A percentile compares a stretch with the other conserved stretches of the same genome.
These are phyloP conservation scores for Carettochelys insculpta DNA, from an alignment of 2,113 vertebrate genomes.

Conservation along the genomic window DNA sequence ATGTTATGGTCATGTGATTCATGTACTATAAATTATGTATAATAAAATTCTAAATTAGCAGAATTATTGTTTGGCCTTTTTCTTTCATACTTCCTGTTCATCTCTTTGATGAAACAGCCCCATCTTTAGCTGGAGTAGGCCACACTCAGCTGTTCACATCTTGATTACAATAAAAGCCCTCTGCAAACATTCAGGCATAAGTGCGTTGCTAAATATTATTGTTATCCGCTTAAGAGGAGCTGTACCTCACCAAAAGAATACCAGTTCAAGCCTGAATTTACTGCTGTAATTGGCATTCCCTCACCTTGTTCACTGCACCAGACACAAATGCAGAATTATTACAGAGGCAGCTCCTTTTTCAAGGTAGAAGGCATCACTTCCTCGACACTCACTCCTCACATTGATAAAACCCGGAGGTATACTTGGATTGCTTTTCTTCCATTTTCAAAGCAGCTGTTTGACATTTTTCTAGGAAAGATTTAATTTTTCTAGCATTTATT, in stretches of 20 bases:
- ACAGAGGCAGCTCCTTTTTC: not conserved
- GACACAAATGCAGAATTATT: not conserved
- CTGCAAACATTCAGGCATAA: not conserved
- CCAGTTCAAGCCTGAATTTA: not conserved
- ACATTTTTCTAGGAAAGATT: not conserved
- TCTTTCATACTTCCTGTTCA: not conserved
- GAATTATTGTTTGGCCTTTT: not conserved
- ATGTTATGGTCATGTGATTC: not conserved
- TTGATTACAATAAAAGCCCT: not conserved
- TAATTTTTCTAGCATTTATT: not conserved
- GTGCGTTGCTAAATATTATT: not conserved
- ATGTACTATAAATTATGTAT: not conserved
- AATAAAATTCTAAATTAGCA: not conserved
- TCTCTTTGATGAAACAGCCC: not conserved
- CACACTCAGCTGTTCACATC: not conserved
- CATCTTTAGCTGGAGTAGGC: not conserved
- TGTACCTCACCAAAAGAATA: not conserved
- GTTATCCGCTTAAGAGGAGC: not conserved
- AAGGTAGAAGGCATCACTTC: not conserved
- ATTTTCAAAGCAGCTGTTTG: not conserved
- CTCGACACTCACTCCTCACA: not conserved
- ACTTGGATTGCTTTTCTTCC: not conserved
- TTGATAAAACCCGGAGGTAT: not conserved
- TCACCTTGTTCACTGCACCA: not conserved
- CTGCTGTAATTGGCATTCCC: not conserved